A percentile compares a stretch with the other conserved stretches of the same genome.
These are phyloP conservation scores for Nebria ingens DNA, from an alignment of 1,140 invertebrate genomes.

Conservation along the genomic window DNA sequence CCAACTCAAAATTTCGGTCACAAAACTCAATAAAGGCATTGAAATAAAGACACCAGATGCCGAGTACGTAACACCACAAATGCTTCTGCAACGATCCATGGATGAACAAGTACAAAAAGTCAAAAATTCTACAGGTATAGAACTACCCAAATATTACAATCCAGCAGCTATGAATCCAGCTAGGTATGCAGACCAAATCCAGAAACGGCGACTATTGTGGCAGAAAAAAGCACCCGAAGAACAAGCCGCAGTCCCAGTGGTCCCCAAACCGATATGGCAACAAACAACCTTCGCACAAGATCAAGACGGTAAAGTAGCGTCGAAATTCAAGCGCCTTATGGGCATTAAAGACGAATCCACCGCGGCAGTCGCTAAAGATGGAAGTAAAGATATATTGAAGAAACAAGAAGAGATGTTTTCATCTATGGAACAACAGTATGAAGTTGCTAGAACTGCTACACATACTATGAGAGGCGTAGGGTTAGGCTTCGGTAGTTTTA, in stretches of 20 bases:
- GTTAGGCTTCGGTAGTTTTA: constrained; percentile 56
- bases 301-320: constrained; percentile 79
- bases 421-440: constrained; percentile 88
- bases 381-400: constrained; percentile 47
- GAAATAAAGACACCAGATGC: constrained; percentile 33
- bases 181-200: constrained; percentile 72
- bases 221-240: constrained; percentile 48
- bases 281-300: constrained; percentile 78
- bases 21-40: constrained; percentile 36
- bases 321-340: constrained; percentile 94
- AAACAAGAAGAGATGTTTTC: constrained; percentile 87
- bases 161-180: constrained; percentile 69
- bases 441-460: constrained; percentile 83
- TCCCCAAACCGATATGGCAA: constrained; percentile 60
- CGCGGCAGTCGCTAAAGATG: constrained; percentile 15
- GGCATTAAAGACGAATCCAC: constrained; percentile 65
- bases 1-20: too few relatives aligned
- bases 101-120: constrained; percentile 22
- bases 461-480: constrained; percentile 90
- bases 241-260: constrained; percentile 15
- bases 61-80: constrained; percentile 16
- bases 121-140: constrained; percentile 27
- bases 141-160: constrained; percentile 68
- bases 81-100: not conserved
- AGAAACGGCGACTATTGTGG: constrained; percentile 86